Base-by-base conservation (phyloP, 2,888 invertebrate genomes). In the Congeria kusceri region DNA sequence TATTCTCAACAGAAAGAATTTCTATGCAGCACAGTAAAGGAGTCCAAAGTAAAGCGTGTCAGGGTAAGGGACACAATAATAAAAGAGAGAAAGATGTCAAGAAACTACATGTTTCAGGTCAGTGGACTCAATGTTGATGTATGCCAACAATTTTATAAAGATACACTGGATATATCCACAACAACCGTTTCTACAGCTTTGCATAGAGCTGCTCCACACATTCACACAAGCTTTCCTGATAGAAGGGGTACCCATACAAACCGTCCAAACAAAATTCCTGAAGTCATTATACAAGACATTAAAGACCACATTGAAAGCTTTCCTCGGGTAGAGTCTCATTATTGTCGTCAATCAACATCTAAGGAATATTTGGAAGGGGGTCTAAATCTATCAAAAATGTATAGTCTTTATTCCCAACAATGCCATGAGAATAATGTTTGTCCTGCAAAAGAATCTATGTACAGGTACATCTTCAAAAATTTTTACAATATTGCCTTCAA, bases 401-500 rank as follows among this genome's bases (percentile, higher is more conserved):
- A 79, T 49, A 13, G 53, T 3, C 39, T 85, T 0, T 83, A 85
- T 32, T 44, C 49, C 53, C 77, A 80, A n/a, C 28, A 75, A 53
- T 81, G 83, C 62, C 9, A n/a, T n/a, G 27, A 58, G 64, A 25
- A 66, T 13, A 46, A 63, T 3, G 27, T 46, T 18, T 25, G 39
- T 56, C 67, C 69, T 23, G 62, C 78, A 32, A 47, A 66, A 32
- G 27, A 69, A 28, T 61, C 25, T 63, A 7, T 80, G 58, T 78
- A 77, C 46, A 65, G 77, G 44, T 49, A 65, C 18, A 73, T 85
- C 13, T 85, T 83, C 57, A 56, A 58, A 13, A 28, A 23, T 13
- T 65, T 77, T 39, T 83, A 71, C 46, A 85, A 83, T 46, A 27
- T 76, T 44, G 74, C 68, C 13, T 85, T 85, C 39, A 76, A 80